Conservation (phyloP, 2,888 invertebrate genomes). For the Heliconius ethilla region DNA sequence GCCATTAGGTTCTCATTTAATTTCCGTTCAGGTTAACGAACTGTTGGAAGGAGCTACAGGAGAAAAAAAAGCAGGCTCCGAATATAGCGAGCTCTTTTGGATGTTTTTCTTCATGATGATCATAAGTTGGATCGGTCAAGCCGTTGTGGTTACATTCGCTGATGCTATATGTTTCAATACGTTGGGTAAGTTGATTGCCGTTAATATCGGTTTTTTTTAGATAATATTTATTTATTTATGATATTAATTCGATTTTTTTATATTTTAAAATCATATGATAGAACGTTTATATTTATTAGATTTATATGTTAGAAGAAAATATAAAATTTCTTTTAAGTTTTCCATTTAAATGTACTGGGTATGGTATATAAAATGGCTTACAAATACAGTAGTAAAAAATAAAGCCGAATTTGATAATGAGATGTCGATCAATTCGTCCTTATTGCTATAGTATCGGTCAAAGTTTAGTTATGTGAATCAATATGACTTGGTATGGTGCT, state of each 20-base stretch:
- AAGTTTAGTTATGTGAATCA: too few species aligned
- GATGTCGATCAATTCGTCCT: neutral
- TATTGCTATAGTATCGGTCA: neutral
- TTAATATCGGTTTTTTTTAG: too few species aligned
- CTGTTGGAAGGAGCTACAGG: conserved; percentile 67
- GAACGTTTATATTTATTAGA: neutral
- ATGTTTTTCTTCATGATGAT: conserved; percentile 88
- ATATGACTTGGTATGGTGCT: too few species aligned
- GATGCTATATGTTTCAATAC: conserved; percentile 95
- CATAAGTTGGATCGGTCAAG: conserved; percentile 92
- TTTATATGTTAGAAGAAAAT: neutral
- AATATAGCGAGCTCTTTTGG: conserved; percentile 86
- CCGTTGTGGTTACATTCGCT: conserved; percentile 92
- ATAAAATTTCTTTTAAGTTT: neutral
- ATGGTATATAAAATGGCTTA: neutral
- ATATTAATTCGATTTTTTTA: too few species aligned
- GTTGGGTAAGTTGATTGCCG: conserved; percentile 80
- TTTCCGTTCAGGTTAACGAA: conserved; percentile 69
- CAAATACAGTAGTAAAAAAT: neutral
- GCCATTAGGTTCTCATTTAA: neutral
- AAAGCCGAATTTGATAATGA: neutral
- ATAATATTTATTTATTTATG: too few species aligned
- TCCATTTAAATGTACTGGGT: too few species aligned
- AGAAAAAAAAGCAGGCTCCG: conserved; percentile 55
- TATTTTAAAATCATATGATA: too few species aligned